Conservation (phyloP, 2,888 invertebrate species). For the Sympetrum striolatum region DNA sequence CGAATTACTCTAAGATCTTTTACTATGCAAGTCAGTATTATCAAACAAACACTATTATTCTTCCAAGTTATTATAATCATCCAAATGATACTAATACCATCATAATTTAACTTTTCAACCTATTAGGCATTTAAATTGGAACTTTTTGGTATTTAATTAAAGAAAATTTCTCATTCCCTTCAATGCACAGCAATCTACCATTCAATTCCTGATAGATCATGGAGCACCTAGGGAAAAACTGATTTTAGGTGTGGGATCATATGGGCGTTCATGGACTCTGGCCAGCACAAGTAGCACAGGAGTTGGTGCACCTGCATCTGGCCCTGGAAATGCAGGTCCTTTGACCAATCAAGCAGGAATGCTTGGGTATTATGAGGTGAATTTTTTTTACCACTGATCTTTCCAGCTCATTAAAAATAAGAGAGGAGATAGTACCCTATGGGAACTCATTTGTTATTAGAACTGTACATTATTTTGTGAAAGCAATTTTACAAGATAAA, state of each 20-base stretch:
- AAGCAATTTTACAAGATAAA: no score
- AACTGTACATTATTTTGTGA: no score
- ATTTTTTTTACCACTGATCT: no score
- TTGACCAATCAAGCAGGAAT: constrained; percentile 44
- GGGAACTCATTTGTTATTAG: no score
- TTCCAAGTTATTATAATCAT: no score
- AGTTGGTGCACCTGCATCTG: constrained; percentile 44
- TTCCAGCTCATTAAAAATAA: no score
- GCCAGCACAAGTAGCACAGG: not conserved
- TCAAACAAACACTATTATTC: no score
- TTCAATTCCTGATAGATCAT: constrained; percentile 41
- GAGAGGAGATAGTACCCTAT: no score
- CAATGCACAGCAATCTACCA: constrained; percentile 47
- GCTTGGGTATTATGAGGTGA: constrained; percentile 46
- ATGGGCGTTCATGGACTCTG: constrained; percentile 44
- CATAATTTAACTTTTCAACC: no score
- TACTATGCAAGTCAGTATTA: no score
- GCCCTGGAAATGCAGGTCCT: constrained; percentile 18
- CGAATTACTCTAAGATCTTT: no score
- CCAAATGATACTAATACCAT: no score
- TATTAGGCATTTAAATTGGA: not conserved
- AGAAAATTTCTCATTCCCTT: constrained; percentile 14
- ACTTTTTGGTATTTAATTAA: not conserved
- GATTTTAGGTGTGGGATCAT: constrained; percentile 40
- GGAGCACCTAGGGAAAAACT: constrained; percentile 44